These are phyloP conservation scores for Sorex maritimensis DNA, from an alignment of 2,797 vertebrate genomes.

Conservation along the genomic window DNA sequence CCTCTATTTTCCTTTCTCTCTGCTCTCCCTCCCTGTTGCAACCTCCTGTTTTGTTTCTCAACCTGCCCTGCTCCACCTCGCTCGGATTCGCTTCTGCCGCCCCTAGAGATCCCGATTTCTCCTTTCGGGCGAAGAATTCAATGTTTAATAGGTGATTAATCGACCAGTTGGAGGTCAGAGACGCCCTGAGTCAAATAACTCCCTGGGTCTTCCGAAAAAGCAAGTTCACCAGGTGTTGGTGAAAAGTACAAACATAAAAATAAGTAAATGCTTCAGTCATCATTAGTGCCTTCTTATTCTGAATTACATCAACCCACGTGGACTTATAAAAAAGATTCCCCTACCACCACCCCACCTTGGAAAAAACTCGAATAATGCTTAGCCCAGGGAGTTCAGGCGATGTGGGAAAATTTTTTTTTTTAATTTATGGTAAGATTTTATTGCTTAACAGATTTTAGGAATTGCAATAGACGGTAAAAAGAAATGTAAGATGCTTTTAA, in stretches of 20 bases:
- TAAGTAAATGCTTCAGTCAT: slow-evolving; percentile 60
- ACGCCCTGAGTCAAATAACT: slow-evolving; percentile 81
- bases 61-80: slow-evolving; percentile 29
- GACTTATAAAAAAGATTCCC: slow-evolving; percentile 44
- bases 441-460: slow-evolving; percentile 58
- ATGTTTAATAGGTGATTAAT: slow-evolving; percentile 83
- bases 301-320: slow-evolving; percentile 60
- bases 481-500: slow-evolving; percentile 60
- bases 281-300: slow-evolving; percentile 65
- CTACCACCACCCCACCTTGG: background rate
- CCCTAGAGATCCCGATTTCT: slow-evolving; percentile 78
- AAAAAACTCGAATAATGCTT: slow-evolving; percentile 61
- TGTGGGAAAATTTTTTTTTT: slow-evolving; percentile 31
- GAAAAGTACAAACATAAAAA: slow-evolving; percentile 74
- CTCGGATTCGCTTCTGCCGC: slow-evolving; percentile 66
- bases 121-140: slow-evolving; percentile 78
- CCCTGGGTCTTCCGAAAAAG: slow-evolving; percentile 72
- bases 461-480: slow-evolving; percentile 63
- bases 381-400: slow-evolving; percentile 50
- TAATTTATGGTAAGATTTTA: slow-evolving; percentile 43
- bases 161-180: slow-evolving; percentile 83
- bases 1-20: slow-evolving; percentile 67
- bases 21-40: slow-evolving; percentile 76
- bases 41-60: slow-evolving; percentile 75
- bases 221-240: slow-evolving; percentile 84